These are phyloP conservation scores for Lamellibrachia columna DNA, from an alignment of 2,888 invertebrate genomes.

Conservation along the genomic window DNA sequence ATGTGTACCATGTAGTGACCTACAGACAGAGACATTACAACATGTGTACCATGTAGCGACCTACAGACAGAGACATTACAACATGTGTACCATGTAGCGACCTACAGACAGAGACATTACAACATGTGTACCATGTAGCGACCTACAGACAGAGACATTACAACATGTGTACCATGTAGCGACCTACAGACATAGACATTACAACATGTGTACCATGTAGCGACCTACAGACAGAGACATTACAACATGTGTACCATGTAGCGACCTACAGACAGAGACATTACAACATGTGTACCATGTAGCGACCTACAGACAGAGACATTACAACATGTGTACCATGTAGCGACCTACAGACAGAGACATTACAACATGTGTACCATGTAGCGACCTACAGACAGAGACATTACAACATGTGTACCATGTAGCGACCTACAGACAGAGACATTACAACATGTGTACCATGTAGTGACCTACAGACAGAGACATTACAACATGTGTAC, in stretches of 20 bases:
- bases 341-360: no score
- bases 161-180: conserved; percentile 19
- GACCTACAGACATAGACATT: conserved; percentile 18
- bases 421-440: conserved; percentile 27
- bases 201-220: no score
- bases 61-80: background rate
- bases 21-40: background rate
- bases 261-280: conserved; percentile 22
- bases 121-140: conserved; percentile 21
- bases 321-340: no score
- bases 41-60: conserved; percentile 24
- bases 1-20: conserved; percentile 26
- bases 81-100: no score
- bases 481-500: no score
- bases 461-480: conserved; percentile 29
- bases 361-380: background rate
- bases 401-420: background rate
- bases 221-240: no score
- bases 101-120: no score
- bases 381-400: conserved; percentile 27
- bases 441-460: no score
- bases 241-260: conserved; percentile 14
- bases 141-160: conserved; percentile 17
- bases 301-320: conserved; percentile 24
- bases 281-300: background rate